These are phyloP conservation scores for Aspidiotus rigidus DNA, from an alignment of 2,888 invertebrate genomes.

Conservation along the genomic window DNA sequence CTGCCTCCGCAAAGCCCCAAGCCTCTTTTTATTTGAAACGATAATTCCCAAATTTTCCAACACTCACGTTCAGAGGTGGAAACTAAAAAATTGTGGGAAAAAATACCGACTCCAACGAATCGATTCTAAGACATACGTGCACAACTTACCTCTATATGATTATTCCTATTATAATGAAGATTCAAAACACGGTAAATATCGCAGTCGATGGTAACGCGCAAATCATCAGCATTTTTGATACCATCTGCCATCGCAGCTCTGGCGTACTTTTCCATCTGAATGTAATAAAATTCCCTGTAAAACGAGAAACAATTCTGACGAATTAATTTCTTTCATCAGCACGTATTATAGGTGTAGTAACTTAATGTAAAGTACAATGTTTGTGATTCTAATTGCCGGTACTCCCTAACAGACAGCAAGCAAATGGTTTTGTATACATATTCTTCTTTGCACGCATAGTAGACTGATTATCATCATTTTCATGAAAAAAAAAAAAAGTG, in stretches of 20 bases:
- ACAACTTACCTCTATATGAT: constrained; percentile 77
- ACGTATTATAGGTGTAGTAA: too few species aligned
- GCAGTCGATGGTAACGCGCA: constrained; percentile 88
- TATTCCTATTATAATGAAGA: constrained; percentile 97
- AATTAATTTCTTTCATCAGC: too few species aligned
- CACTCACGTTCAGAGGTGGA: too few species aligned
- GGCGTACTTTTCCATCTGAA: constrained; percentile 99
- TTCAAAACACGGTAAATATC: constrained; percentile 97
- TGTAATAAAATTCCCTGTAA: constrained; percentile 98
- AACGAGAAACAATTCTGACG: constrained; percentile 37
- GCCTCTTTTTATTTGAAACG: too few species aligned
- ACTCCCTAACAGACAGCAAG: too few species aligned
- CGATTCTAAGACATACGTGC: constrained; percentile 39
- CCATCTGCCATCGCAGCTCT: constrained; percentile 96
- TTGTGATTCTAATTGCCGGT: too few species aligned
- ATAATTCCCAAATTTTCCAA: too few species aligned
- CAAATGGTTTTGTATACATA: neutral
- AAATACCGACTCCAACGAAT: too few species aligned
- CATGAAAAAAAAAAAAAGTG: neutral
- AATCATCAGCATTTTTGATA: constrained; percentile 80
- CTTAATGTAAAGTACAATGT: too few species aligned
- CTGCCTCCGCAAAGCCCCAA: too few species aligned
- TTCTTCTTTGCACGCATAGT: neutral
- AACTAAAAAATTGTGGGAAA: too few species aligned
- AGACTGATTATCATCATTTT: neutral